Base-by-base conservation (phyloP, 2,113 vertebrate genomes). In the Microtus montanus region DNA sequence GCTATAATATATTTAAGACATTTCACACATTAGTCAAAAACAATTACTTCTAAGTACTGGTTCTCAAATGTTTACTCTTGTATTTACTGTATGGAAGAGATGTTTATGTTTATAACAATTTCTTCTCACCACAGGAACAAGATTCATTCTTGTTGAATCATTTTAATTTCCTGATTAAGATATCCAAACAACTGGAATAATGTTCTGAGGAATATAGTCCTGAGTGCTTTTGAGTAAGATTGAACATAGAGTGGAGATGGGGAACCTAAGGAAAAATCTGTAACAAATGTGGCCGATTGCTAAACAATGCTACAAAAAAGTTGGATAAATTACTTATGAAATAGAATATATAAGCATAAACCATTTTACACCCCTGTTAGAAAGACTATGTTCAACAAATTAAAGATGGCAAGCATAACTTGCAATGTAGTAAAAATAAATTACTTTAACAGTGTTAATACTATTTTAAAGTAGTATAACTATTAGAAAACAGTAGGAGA, bases 31-130 rank as follows among this genome's bases (percentile, higher is more conserved):
- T 35, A 26, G 49, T 77, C 58, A 79, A 79, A 77, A 82, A 80
- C 24, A 63, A 63, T 58, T 61, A 44, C 17, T 77, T 77, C 15
- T 90, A 73, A 88, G 8, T 80, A 22, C 5, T 85, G 1, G 0
- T 80, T 91, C 12, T 26, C 26, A n/a, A 68, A 74, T 19, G 74
- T n/a, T 93, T 85, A 70, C 19, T 71, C 35, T 88, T 3, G 33
- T 83, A 12, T 66, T 91, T 89, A 64, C 86, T 80, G 20, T 30
- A 79, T 17, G 66, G 58, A 80, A 15, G 0, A 68, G 7, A 9
- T 49, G 44, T 92, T 91, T 85, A 75, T 33, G 49, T 61, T 94
- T 80, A 80, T 71, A 94, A 41, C 64, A 49, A 70, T 73, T 90
- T 86, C 20, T 71, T 86, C 13, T 49, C 11, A 61, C 1, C 13